phyloP scores from a whole-genome alignment of 2,797 vertebrate genomes.

The Falco novaeseelandiae region DNA sequence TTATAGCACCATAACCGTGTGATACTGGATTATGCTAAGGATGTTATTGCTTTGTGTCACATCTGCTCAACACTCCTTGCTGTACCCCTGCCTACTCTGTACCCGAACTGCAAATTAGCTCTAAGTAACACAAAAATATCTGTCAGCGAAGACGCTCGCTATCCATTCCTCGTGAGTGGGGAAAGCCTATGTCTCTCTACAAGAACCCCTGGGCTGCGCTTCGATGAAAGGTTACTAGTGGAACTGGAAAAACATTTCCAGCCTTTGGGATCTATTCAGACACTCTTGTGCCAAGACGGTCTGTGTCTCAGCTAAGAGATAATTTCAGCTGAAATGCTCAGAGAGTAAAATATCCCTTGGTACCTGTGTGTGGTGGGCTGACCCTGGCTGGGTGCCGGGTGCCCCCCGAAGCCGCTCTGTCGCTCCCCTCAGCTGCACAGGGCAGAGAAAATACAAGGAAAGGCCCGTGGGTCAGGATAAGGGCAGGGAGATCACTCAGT shows the following conservation, averaged over 20 bases:
- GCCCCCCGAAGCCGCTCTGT: neutral
- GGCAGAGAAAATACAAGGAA: neutral
- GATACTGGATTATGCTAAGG: neutral
- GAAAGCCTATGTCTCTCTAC: neutral
- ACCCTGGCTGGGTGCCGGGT: neutral
- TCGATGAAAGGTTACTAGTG: neutral
- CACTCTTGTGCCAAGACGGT: neutral
- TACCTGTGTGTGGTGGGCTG: neutral
- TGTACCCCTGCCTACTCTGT: constrained; percentile 33
- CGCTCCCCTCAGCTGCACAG: neutral
- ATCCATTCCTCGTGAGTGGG: neutral
- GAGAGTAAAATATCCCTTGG: neutral
- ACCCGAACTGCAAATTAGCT: neutral
- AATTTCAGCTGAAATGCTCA: constrained; percentile 2
- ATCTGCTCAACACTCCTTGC: constrained; percentile 18
- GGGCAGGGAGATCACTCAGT: neutral
- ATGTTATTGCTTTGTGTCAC: constrained; percentile 20
- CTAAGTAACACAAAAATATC: neutral
- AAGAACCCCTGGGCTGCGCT: neutral
- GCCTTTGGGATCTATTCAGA: neutral
- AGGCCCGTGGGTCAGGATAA: neutral
- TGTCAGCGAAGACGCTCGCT: neutral
- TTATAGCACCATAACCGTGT: neutral
- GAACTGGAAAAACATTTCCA: neutral
- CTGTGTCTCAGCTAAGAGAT: neutral